Evolutionary conservation across 2,797 vertebrate species (phyloP), one percentile per base, ranked within the genome.

Genomic region (Hippocampus kuda): DNA sequence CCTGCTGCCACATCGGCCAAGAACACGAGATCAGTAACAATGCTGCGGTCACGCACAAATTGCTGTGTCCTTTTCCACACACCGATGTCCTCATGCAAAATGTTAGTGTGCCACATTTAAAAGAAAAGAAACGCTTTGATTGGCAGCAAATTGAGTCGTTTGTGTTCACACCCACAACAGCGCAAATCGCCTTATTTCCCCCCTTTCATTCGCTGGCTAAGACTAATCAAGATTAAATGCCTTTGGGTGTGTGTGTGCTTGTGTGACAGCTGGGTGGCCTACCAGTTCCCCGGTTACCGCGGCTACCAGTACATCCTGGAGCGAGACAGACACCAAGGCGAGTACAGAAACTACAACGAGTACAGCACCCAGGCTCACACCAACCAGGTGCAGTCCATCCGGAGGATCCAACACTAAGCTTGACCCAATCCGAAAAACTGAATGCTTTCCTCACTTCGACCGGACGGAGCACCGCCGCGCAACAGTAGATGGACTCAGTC

Each of bases 261-360:
- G n/a, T 54, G 8, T 60, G 57, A 66, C 86, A 97, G 96, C 84
- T 97, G 95, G 95, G 95, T 98, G 70, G 95, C 93, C 74, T 98
- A 98, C 87, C 95, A 98, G 92, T 98, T 94, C 85, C 97, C 96
- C 0, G 96, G 96, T 81, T 98, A 98, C 91, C 92, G 94, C 84
- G 95, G 96, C 72, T 98, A 97, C 92, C 96, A 98, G 88, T 98
- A 98, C 66, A 92, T 98, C 85, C 86, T 98, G 91, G 96, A 99
- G 90, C 89, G 92, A 82, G 95, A 98, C 91, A 92, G 90, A 86
- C 95, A 93, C 87, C 93, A 94, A 56, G 95, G 96, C 68, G 95
- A 98, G 87, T 98, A 93, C 92, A 94, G 89, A 85, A 92, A 92
- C 91, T 98, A 97, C 91, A 95, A 91, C 0, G 94, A 96, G 82